Evolutionary conservation across 1,140 invertebrate species (phyloP), one percentile per base, ranked within the genome.

Genomic region (Ephestia elutella): DNA sequence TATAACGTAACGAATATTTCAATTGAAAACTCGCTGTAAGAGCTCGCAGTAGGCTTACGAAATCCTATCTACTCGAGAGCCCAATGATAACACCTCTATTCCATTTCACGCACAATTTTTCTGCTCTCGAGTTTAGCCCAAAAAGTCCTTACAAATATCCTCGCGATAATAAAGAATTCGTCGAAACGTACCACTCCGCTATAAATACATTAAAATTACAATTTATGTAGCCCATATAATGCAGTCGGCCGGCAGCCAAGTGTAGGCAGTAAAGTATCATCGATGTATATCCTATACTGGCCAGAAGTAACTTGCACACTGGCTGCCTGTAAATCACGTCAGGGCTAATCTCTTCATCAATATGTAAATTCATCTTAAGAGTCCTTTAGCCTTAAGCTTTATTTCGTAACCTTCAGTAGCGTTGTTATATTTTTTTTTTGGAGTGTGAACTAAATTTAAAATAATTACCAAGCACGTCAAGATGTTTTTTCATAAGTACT

Each of bases 261-360:
- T 11, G 32, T 2, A 15, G n/a, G 2, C 1, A 44, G 38, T 44
- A 4, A 15, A 13, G 38, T 44, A 1, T 3, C 38, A 15, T n/a
- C 10, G 10, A 15, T 3, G 32, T 35, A 5, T 35, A 35, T 11
- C 32, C 32, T 35, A 11, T 35, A 35, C 32, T 35, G 32, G 32
- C 32, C 32, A 11, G 32, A 13, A 25, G 2, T 25, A 25, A 7
- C 21, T 3, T 25, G 21, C 21, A 17, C 10, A n/a, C 38, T 44
- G 38, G n/a, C 38, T 44, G 38, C n/a, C 38, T 44, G n/a, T 15
- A 44, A 44, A 44, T 44, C 38, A 44, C 38, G 13, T 44, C 38
- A 44, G 38, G 13, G n/a, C 38, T 44, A 15, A 10, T 15, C 13
- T 38, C 8, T 44, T 44, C 13, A 17, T 44, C 32, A 25, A 35